Evolutionary conservation across 2,888 invertebrate species (phyloP).

Genomic region (Aleiodes leptofemur): DNA sequence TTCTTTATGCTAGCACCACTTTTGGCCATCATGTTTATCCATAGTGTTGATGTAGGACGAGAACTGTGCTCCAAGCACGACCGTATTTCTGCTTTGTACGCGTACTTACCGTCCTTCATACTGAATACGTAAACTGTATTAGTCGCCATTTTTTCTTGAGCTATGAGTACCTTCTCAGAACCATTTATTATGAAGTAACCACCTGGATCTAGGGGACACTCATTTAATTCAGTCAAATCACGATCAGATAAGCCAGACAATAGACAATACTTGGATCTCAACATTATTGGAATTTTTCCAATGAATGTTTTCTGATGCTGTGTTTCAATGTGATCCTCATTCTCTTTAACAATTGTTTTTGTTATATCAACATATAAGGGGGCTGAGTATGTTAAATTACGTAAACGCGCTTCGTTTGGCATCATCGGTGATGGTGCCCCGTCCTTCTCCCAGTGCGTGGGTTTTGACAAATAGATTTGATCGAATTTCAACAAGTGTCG

Average conservation of each 20-base stretch:
- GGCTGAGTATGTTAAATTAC: conserved; percentile 98
- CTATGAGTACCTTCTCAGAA: conserved; percentile 98
- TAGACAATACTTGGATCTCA: conserved; percentile 97
- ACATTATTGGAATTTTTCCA: conserved; percentile 98
- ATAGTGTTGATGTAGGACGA: conserved; percentile 96
- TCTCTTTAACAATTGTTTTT: conserved; percentile 95
- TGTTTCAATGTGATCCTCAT: conserved; percentile 89
- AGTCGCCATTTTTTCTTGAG: conserved; percentile 99
- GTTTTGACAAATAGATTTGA: conserved; percentile 99
- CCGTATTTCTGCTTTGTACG: conserved; percentile 98
- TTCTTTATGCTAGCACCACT: conserved; percentile 99
- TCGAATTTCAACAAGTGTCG: conserved; percentile 96
- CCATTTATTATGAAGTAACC: conserved; percentile 99
- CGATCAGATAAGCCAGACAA: conserved; percentile 96
- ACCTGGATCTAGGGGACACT: conserved; percentile 99
- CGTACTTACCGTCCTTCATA: conserved; percentile 99
- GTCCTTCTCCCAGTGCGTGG: conserved; percentile 99
- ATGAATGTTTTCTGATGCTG: conserved; percentile 82
- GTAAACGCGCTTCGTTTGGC: conserved; percentile 98
- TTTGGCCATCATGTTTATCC: conserved; percentile 99
- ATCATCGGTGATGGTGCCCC: conserved; percentile 99
- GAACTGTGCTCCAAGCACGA: conserved; percentile 95
- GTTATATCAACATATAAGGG: conserved; percentile 99
- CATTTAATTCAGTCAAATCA: conserved; percentile 99
- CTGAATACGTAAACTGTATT: conserved; percentile 99